These are phyloP conservation scores for Nesoenas mayeri DNA, from an alignment of 2,113 vertebrate genomes.

Conservation along the genomic window DNA sequence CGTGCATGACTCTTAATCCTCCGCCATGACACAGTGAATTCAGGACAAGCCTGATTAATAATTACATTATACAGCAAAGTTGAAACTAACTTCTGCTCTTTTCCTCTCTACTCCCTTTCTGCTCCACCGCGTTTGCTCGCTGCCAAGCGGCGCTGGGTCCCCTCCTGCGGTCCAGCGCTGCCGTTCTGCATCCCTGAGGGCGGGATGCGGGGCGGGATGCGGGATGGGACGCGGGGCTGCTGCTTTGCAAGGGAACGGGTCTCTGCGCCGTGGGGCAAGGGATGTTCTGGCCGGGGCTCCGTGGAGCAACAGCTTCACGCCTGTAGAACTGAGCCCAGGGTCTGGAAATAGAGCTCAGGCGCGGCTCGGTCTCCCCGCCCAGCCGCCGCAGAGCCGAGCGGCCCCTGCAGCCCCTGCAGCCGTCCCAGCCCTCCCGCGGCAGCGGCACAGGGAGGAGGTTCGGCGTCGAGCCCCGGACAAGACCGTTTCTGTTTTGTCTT, in stretches of 20 bases:
- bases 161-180: neutral
- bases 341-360: neutral
- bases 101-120: neutral
- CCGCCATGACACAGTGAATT: slow-evolving; percentile 51
- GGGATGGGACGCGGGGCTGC: no score
- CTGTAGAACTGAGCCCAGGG: neutral
- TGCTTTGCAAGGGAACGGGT: no score
- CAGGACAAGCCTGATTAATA: slow-evolving; percentile 47
- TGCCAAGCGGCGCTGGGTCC: accelerated
- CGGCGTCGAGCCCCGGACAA: neutral
- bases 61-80: slow-evolving; percentile 49
- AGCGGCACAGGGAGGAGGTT: neutral
- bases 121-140: accelerated
- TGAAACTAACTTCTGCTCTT: neutral
- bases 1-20: slow-evolving; percentile 62
- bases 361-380: neutral
- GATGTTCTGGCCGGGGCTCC: neutral
- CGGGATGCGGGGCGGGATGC: accelerated
- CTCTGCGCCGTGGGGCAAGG: neutral
- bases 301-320: neutral
- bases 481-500: slow-evolving; percentile 1
- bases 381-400: no score
- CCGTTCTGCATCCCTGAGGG: neutral
- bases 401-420: no score
- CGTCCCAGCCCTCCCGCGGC: neutral